Percentiles rank a stretch among this genome's conserved stretches.
Evolutionary conservation across 2,113 vertebrate genomes (phyloP).

Genomic region (Thomomys bottae): DNA sequence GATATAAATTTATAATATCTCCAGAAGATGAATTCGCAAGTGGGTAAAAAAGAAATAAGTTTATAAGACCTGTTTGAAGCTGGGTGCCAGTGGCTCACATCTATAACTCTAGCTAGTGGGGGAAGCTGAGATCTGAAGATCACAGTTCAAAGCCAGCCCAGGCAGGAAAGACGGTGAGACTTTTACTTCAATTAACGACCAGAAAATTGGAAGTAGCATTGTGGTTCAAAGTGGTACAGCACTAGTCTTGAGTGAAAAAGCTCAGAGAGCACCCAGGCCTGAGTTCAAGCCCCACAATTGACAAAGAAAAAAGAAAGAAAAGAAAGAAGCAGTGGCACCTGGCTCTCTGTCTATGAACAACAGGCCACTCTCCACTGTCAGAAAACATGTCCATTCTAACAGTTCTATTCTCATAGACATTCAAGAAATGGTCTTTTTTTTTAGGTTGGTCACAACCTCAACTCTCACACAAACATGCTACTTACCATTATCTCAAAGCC

Average conservation of each 20-base stretch:
- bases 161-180: no score
- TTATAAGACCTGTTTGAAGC: not conserved
- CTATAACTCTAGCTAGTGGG: no score
- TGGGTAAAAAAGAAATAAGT: not conserved
- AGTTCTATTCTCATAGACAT: not conserved
- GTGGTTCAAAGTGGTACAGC: no score
- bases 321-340: not conserved
- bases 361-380: not conserved
- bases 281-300: not conserved
- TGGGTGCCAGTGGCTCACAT: no score
- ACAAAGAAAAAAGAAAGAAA: not conserved
- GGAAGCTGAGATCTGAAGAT: no score
- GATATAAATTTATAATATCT: constrained; percentile 3
- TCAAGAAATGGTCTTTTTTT: not conserved
- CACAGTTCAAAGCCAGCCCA: no score
- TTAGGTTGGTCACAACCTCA: not conserved
- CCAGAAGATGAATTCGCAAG: not conserved
- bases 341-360: not conserved
- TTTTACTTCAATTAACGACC: no score
- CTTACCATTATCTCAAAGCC: not conserved
- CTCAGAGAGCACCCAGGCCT: not conserved
- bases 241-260: no score
- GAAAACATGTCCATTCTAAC: not conserved
- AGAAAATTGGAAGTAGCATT: no score
- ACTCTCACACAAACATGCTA: not conserved